A percentile compares a stretch with the other conserved stretches of the same genome.
Evolutionary conservation across 2,888 invertebrate genomes (phyloP).

Genomic region (Brachyptera risi): DNA sequence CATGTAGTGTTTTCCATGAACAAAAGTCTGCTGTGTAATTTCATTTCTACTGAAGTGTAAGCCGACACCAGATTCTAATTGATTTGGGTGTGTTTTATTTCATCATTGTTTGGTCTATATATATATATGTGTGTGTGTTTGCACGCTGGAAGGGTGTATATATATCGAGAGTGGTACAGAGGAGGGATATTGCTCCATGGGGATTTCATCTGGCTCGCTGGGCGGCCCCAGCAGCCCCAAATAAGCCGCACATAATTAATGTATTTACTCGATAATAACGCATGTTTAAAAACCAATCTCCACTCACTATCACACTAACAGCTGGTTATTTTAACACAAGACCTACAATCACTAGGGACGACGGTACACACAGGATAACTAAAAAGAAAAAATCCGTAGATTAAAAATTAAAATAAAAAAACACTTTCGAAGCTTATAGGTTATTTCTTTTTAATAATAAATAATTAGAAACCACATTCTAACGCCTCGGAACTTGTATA

Average conservation of each 20-base stretch:
- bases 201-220: background rate
- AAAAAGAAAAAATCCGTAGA: background rate
- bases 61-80: too few relatives aligned
- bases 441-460: conserved; percentile 26
- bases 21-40: too few relatives aligned
- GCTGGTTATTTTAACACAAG: conserved; percentile 23
- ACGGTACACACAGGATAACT: background rate
- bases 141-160: background rate
- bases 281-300: conserved; percentile 10
- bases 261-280: conserved; percentile 21
- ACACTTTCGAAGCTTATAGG: conserved; percentile 11
- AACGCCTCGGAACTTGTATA: conserved; percentile 9
- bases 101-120: too few relatives aligned
- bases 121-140: background rate
- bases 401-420: conserved; percentile 21
- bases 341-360: conserved; percentile 9
- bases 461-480: conserved; percentile 27
- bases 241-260: conserved; percentile 17
- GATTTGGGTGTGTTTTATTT: too few relatives aligned
- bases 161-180: background rate
- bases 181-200: background rate
- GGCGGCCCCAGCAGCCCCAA: background rate
- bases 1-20: too few relatives aligned
- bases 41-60: too few relatives aligned
- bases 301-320: conserved; percentile 14